Evolutionary conservation across 2,888 invertebrate species (phyloP), one percentile per base, ranked within the genome.

Genomic region (Linyphia triangularis): DNA sequence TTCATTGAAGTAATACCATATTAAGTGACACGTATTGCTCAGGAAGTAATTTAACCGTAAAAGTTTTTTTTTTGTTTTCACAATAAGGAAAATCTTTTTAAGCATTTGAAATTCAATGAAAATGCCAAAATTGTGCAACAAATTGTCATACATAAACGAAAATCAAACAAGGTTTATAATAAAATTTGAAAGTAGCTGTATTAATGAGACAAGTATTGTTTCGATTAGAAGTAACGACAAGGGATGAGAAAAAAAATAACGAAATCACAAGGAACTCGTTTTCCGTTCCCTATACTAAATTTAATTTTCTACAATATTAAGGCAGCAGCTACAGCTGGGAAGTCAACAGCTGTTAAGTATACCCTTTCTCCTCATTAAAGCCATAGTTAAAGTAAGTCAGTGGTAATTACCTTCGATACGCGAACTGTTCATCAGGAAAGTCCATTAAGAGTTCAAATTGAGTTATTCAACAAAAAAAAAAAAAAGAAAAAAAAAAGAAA

Each of bases 251-350:
- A 73, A n/a, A 73, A 59, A 22, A 57, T 59, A 73, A 37, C 63
- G 26, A 51, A 51, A 51, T 51, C n/a, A 10, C 40, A 77, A 77
- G 61, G 63, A 63, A 22, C 77, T 33, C 61, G 24, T 77, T 77
- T 77, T 22, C 16, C 37, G 40, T 37, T 37, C 16, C 37, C 77
- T 24, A 19, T n/a, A 33, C 37, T 30, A 16, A n/a, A 73, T 30
- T 61, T 63, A 59, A 77, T 77, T 77, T 77, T 63, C 61, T 63
- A 19, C 59, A 5, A 40, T 10, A 24, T 37, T 61, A 40, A 37
- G 61, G 63, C n/a, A n/a, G n/a, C n/a, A n/a, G 30, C 37, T 51
- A n/a, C 61, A 77, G 77, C 61, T 77, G 77, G 61, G 77, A 77
- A 77, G 16, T 40, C 19, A 16, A 26, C 77, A 77, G 77, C 19